Evolutionary conservation across 2,113 vertebrate genomes (phyloP).

Genomic region (Eretmochelys imbricata): DNA sequence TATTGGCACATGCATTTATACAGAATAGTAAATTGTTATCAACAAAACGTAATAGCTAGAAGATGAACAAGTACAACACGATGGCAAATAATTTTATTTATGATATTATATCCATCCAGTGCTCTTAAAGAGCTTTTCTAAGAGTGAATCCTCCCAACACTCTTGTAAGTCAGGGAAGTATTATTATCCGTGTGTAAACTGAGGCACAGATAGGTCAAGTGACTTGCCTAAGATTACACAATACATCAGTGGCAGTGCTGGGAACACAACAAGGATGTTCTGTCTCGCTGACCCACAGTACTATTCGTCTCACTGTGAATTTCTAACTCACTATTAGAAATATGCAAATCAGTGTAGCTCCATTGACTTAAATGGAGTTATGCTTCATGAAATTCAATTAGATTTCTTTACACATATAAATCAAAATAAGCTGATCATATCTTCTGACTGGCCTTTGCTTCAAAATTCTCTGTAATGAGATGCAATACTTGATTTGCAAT

Average conservation of each 20-base stretch:
- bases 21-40: conserved; percentile 4
- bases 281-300: conserved; percentile 16
- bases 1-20: conserved; percentile 35
- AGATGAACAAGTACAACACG: conserved; percentile 25
- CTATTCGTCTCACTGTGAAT: not conserved
- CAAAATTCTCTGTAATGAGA: not conserved
- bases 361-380: not conserved
- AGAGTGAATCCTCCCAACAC: not conserved
- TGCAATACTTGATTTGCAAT: not conserved
- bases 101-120: not conserved
- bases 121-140: conserved; percentile 29
- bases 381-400: not conserved
- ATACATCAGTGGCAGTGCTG: not conserved
- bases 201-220: not conserved
- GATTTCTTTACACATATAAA: conserved; percentile 28
- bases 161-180: conserved; percentile 10
- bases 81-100: conserved; percentile 4
- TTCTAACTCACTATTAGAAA: conserved; percentile 22
- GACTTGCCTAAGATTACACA: not conserved
- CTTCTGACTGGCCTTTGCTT: not conserved
- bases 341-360: conserved; percentile 12
- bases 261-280: not conserved
- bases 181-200: not conserved
- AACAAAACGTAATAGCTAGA: conserved; percentile 37
- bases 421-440: not conserved